phyloP scores from a whole-genome alignment of 1,140 invertebrate species.

The Acromyrmex echinatior region DNA sequence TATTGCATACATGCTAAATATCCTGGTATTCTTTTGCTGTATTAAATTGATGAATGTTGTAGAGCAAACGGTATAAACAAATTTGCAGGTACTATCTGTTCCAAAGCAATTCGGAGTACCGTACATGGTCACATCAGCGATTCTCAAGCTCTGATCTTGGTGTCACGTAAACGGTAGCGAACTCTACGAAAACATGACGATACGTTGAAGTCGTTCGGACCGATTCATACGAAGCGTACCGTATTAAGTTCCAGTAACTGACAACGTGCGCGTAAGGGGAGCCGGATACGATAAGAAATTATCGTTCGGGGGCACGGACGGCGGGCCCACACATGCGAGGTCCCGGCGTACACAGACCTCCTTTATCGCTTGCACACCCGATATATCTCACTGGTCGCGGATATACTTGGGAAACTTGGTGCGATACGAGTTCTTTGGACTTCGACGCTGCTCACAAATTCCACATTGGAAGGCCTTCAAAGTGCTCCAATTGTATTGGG shows the following conservation, averaged over 20 bases:
- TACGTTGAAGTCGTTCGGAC: conserved; percentile 43
- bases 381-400: conserved; percentile 63
- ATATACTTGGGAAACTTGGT: conserved; percentile 69
- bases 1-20: not conserved
- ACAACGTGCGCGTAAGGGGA: conserved; percentile 79
- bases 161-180: conserved; percentile 44
- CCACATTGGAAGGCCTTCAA: conserved; percentile 3
- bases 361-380: conserved; percentile 71
- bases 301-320: conserved; percentile 77
- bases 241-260: conserved; percentile 73
- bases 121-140: not conserved
- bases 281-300: conserved; percentile 85
- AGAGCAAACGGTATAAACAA: not conserved
- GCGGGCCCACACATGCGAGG: conserved; percentile 55
- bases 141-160: conserved; percentile 21
- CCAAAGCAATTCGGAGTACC: conserved; percentile 9
- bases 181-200: conserved; percentile 45
- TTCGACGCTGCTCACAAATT: conserved; percentile 4
- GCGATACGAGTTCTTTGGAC: conserved; percentile 27
- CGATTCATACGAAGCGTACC: conserved; percentile 56
- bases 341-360: conserved; percentile 35
- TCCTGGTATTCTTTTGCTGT: not conserved
- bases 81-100: not conserved
- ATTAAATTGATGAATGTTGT: not conserved
- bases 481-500: not conserved